phyloP scores from a whole-genome alignment of 2,888 invertebrate species.

The Lasioglossum calceatum region DNA sequence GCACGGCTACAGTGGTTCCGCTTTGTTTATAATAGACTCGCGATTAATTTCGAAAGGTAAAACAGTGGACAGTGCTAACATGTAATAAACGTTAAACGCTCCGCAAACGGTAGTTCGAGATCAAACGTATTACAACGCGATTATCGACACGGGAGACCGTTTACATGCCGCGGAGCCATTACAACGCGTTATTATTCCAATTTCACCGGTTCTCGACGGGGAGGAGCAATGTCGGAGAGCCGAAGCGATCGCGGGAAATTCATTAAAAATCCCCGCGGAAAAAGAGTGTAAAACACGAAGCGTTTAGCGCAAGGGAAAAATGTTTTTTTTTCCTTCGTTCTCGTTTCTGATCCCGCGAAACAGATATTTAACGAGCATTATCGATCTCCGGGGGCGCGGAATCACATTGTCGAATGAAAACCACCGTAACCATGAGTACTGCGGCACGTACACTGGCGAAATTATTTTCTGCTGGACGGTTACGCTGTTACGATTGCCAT shows the following conservation, averaged over 20 bases:
- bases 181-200: background rate
- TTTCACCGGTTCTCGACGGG: background rate
- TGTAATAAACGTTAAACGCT: background rate
- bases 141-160: background rate
- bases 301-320: background rate
- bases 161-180: background rate
- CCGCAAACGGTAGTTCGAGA: background rate
- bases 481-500: background rate
- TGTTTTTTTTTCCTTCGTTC: background rate
- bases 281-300: background rate
- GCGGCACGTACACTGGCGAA: conserved; percentile 2
- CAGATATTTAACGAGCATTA: conserved; percentile 31
- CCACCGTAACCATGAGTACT: background rate
- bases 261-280: background rate
- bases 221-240: background rate
- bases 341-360: background rate
- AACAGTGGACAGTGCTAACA: background rate
- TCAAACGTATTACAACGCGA: background rate
- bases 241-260: background rate
- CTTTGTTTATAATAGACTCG: background rate
- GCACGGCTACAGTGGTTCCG: background rate
- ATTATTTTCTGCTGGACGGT: conserved; percentile 31
- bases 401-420: conserved; percentile 14
- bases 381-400: conserved; percentile 10
- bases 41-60: background rate